phyloP scores from a whole-genome alignment of 2,113 vertebrate genomes.

The Gymnarchus niloticus region DNA sequence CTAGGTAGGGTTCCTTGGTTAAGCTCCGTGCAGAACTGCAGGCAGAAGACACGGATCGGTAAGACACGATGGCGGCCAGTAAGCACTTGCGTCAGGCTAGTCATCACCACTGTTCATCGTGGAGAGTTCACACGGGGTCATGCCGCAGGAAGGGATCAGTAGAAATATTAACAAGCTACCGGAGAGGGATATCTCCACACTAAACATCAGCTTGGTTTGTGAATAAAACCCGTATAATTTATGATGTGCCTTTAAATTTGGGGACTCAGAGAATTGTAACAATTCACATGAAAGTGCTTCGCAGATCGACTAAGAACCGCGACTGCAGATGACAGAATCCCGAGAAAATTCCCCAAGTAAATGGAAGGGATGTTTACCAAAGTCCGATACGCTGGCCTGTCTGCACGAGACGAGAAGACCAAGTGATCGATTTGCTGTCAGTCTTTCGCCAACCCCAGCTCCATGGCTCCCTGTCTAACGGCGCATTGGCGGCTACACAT shows the following conservation, averaged over 20 bases:
- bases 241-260: no score
- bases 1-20: slow-evolving; percentile 81
- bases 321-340: neutral
- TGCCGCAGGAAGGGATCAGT: neutral
- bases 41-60: neutral
- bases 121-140: neutral
- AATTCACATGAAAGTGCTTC: no score
- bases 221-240: no score
- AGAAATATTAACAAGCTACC: neutral
- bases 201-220: neutral
- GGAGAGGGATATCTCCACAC: neutral
- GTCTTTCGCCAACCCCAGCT: neutral
- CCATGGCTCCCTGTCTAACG: neutral
- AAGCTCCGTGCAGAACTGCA: slow-evolving; percentile 84
- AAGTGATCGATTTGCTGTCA: neutral
- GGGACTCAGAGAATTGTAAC: no score
- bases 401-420: neutral
- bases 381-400: no score
- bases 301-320: no score
- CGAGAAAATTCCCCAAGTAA: neutral
- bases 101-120: neutral
- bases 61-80: neutral
- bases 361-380: neutral
- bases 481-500: no score
- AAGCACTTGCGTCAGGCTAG: neutral